A percentile compares a stretch with the other conserved stretches of the same genome.
Conservation (phyloP, 2,113 vertebrate species). For the Ornithorhynchus anatinus region DNA sequence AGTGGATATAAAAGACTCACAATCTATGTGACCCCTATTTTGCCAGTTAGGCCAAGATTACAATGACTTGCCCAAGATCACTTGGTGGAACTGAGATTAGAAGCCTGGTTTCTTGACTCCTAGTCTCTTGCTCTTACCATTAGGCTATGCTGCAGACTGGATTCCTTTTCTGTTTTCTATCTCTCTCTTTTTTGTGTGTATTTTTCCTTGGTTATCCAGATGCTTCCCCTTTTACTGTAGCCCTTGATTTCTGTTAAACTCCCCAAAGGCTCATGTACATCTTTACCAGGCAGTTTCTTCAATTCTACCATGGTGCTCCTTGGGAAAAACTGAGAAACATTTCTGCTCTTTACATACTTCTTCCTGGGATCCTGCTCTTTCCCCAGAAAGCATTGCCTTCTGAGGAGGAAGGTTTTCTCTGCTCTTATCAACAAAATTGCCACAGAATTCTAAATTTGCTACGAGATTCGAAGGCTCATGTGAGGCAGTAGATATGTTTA, state of each 20-base stretch:
- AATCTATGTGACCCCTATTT: too few species aligned
- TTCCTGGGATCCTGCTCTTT: constrained; percentile 31
- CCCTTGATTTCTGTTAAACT: constrained; percentile 36
- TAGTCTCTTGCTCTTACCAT: background rate
- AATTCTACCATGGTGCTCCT: constrained; percentile 8
- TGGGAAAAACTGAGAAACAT: constrained; percentile 31
- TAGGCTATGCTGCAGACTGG: too few species aligned
- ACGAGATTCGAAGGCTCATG: background rate
- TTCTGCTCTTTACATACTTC: constrained; percentile 19
- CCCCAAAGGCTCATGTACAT: constrained; percentile 25
- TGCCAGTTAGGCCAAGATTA: too few species aligned
- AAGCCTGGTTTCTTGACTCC: constrained; percentile 17
- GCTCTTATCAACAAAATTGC: background rate
- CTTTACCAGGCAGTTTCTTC: constrained; percentile 29
- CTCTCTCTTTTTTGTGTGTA: background rate
- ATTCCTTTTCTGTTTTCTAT: too few species aligned
- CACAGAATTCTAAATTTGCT: background rate
- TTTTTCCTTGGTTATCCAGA: constrained; percentile 44
- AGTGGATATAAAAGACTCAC: too few species aligned
- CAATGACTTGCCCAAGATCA: too few species aligned
- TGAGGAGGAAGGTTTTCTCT: constrained; percentile 15
- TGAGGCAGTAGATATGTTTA: background rate
- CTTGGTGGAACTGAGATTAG: background rate
- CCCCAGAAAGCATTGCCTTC: constrained; percentile 5
- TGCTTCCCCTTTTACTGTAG: constrained; percentile 55